Evolutionary conservation across 1,140 invertebrate genomes (phyloP), one percentile per base, ranked within the genome.

Genomic region (Rhagoletis pomonella): DNA sequence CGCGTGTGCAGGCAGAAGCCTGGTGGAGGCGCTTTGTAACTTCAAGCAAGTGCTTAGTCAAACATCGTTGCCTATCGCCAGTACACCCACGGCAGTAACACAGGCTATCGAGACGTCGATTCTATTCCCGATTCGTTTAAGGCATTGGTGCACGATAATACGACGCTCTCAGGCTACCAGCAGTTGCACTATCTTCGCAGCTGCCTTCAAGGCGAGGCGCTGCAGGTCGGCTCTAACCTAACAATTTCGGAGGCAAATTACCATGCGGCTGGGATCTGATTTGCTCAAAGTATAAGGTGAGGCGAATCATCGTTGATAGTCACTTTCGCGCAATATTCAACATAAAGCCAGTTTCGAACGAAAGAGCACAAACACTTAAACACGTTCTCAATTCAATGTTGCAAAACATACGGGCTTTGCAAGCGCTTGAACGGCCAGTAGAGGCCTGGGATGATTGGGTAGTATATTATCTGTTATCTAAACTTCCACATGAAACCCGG

Each of bases 111-210:
- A 55, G 29, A 39, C 50, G 59, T 12, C 58, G 29, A 59, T 62
- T 17, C 29, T 9, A 58, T 85, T 85, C 84, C 84, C 50, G 84
- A 60, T 62, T 12, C 29, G 5, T 85, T 85, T 14, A 62, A 62
- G 12, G 7, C 84, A 50, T 55, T 85, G n/a, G 58, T 85, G 19
- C 84, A 85, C 39, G 55, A 29, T 12, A 85, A 85, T 55, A 59
- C 44, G 9, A 85, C 47, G 10, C 14, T 85, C 29, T 58, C 84
- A n/a, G 55, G 58, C 60, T 7, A 19, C 19, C 84, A 85, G 14
- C 60, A 85, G 55, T 29, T 85, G 29, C 84, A 85, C 55, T 85
- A 85, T 29, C 55, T 85, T 12, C 84, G 55, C 84, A 85, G 84
- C 58, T 85, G 84, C 39, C 58, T 85, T 59, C 29, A 85, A 85